Percentiles rank a stretch among this genome's conserved stretches.
Evolutionary conservation across 2,888 invertebrate genomes (phyloP).

Genomic region (Acleris sparsana): DNA sequence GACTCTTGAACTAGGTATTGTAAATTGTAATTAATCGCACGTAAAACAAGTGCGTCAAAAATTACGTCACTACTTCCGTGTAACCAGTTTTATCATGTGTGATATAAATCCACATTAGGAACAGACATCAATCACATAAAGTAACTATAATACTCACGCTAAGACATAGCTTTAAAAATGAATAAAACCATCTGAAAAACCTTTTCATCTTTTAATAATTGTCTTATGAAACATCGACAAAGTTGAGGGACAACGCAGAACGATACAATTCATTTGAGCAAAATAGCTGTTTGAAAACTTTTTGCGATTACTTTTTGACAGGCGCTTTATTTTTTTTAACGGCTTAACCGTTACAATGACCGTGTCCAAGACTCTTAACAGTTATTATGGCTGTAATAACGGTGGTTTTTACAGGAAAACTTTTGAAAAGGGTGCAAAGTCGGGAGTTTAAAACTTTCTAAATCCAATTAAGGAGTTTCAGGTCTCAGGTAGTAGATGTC

Average conservation of each 20-base stretch:
- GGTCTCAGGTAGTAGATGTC: conserved; percentile 41
- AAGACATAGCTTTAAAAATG: neutral
- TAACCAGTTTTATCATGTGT: too few species aligned
- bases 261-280: conserved; percentile 37
- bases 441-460: conserved; percentile 45
- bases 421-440: conserved; percentile 47
- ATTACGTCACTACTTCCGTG: too few species aligned
- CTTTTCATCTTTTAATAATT: conserved; percentile 12
- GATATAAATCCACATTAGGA: too few species aligned
- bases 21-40: too few species aligned
- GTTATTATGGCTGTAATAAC: conserved; percentile 45
- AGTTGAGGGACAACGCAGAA: conserved; percentile 13
- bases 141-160: too few species aligned
- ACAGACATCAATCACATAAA: too few species aligned
- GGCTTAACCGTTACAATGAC: conserved; percentile 36
- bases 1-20: too few species aligned
- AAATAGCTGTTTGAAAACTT: conserved; percentile 44
- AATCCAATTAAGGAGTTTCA: conserved; percentile 48
- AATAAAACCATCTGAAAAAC: neutral
- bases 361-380: conserved; percentile 40
- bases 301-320: conserved; percentile 55
- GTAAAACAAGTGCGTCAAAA: too few species aligned
- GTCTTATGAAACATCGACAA: conserved; percentile 19
- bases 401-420: conserved; percentile 40
- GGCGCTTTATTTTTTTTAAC: conserved; percentile 54